Evolutionary conservation across 2,113 vertebrate species (phyloP).

Genomic region (Pitta sordida): DNA sequence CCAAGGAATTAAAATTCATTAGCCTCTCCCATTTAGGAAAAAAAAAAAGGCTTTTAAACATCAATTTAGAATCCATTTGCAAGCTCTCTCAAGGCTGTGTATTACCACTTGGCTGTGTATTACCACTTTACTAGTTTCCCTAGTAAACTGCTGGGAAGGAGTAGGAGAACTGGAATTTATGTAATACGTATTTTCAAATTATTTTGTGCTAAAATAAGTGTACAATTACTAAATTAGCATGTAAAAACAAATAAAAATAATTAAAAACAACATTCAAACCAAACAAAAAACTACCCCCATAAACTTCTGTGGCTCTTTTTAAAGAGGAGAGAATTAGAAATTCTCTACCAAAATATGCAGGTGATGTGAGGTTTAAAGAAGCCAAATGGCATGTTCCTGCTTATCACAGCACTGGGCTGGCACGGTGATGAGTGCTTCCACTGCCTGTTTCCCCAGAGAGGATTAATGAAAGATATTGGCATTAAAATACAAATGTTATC

Average conservation of each 20-base stretch:
- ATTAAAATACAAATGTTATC: not conserved
- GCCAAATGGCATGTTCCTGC: not conserved
- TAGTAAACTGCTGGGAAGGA: constrained; percentile 34
- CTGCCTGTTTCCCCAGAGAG: not conserved
- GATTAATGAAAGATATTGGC: not conserved
- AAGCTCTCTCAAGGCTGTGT: constrained; percentile 43
- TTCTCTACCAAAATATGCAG: not conserved
- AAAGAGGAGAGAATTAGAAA: constrained; percentile 40
- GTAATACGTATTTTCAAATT: not conserved
- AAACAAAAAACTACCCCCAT: fast-evolving
- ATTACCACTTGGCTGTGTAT: constrained; percentile 36
- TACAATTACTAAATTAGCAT: not conserved
- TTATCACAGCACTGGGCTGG: not conserved
- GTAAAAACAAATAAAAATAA: not conserved
- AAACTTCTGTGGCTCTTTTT: not conserved
- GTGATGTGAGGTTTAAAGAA: not conserved
- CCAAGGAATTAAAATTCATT: constrained; percentile 74
- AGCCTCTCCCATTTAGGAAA: constrained; percentile 37
- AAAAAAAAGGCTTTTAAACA: constrained; percentile 63
- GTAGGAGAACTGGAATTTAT: not conserved
- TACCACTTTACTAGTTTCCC: too few relatives aligned
- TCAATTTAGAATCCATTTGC: constrained; percentile 71
- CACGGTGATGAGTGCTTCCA: not conserved
- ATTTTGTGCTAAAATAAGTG: not conserved
- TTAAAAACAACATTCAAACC: not conserved